phyloP scores from a whole-genome alignment of 1,140 invertebrate species.

The Ctenoplectra terminalis region DNA sequence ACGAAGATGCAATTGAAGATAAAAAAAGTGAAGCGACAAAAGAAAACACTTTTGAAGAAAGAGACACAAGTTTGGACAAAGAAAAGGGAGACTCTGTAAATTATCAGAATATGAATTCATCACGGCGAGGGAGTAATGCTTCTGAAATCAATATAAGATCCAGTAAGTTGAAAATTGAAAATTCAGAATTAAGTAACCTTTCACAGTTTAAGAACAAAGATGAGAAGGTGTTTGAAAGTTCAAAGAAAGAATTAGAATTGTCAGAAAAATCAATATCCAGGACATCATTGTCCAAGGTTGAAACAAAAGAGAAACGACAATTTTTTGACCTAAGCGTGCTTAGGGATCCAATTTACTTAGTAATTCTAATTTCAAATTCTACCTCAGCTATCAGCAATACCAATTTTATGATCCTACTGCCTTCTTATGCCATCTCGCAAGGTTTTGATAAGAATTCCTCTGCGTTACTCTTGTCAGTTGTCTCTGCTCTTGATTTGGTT shows the following conservation, averaged over 20 bases:
- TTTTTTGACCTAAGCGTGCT: constrained; percentile 89
- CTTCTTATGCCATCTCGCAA: constrained; percentile 87
- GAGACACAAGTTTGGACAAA: not conserved
- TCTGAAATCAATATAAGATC: not conserved
- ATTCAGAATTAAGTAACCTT: constrained; percentile 42
- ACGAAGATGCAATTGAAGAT: not conserved
- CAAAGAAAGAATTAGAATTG: constrained; percentile 7
- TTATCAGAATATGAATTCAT: not conserved
- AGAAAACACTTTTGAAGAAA: not conserved
- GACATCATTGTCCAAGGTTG: constrained; percentile 27
- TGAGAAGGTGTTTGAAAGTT: constrained; percentile 58
- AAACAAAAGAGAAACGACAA: constrained; percentile 77
- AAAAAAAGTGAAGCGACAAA: not conserved
- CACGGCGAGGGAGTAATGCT: not conserved
- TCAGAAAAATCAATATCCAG: not conserved
- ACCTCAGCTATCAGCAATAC: constrained; percentile 92
- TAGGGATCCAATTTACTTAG: constrained; percentile 89
- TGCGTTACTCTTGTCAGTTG: constrained; percentile 90
- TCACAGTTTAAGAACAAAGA: constrained; percentile 63
- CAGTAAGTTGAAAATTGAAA: constrained; percentile 1
- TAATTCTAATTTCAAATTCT: constrained; percentile 91
- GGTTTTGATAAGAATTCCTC: constrained; percentile 88
- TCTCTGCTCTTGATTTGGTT: constrained; percentile 90
- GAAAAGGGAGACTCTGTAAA: not conserved
- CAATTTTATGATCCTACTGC: constrained; percentile 91